Evolutionary conservation across 2,113 vertebrate species (phyloP), one percentile per base, ranked within the genome.

Genomic region (Urocitellus parryii): DNA sequence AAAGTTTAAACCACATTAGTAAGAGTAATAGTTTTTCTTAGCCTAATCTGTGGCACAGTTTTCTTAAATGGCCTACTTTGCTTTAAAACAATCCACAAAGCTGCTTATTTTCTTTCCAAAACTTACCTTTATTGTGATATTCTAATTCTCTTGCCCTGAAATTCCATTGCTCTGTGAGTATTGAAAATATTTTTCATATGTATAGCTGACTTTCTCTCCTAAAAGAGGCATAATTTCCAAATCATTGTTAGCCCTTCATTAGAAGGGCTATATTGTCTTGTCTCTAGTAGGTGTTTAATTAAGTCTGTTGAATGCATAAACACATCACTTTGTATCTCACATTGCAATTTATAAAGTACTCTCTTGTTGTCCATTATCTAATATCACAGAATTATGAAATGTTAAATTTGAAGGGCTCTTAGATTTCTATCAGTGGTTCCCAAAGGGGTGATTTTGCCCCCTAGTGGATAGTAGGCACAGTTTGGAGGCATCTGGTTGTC

Each of bases 21-120:
- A 90, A 81, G 92, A 97, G 80, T 70, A 84, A 97, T 82, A 58
- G 76, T 34, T 97, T 97, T 97, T 81, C 76, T 82, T 92, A 95
- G 87, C 37, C 1, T 76, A 56, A 58, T 84, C 70, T 72, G 39
- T 95, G 58, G 70, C 86, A 79, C 16, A 53, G 34, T 93, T 95
- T 96, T 92, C 37, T 80, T 90, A 78, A 95, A 53, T 84, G 91
- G 70, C 70, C 79, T 94, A 77, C 76, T 94, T 92, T 96, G 79
- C 70, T 83, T 96, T 89, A 76, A 94, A 96, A 96, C 34, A 93
- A 80, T 51, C 45, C 79, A 63, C 9, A 45, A 87, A 95, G 2
- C 20, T 95, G 16, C 17, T 39, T 61, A 22, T 91, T 68, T 76
- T 83, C 63, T 53, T 67, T 84, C 32, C 39, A 2, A 56, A 2